These are phyloP conservation scores for Anolis sagrei DNA, from an alignment of 2,113 vertebrate species.

Conservation along the genomic window DNA sequence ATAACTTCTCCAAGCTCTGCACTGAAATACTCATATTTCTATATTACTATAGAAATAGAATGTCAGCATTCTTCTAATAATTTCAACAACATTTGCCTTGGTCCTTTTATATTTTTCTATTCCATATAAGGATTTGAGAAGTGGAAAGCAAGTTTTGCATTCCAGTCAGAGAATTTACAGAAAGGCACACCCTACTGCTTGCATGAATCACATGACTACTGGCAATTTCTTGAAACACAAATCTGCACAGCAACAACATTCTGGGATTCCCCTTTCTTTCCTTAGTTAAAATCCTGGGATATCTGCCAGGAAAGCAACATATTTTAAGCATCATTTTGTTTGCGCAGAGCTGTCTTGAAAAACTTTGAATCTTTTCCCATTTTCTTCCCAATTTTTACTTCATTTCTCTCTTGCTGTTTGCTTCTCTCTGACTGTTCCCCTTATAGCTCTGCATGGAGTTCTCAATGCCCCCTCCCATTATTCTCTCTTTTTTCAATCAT, in stretches of 20 bases:
- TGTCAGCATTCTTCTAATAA: not conserved
- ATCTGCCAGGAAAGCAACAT: conserved; percentile 40
- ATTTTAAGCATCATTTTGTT: not conserved
- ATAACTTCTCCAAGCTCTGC: not conserved
- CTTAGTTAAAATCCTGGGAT: conserved; percentile 25
- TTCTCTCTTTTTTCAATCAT: not conserved
- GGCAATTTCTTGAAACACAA: not conserved
- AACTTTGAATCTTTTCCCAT: conserved; percentile 19
- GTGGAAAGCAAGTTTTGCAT: not conserved
- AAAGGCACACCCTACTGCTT: not conserved
- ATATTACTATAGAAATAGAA: not conserved
- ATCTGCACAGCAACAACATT: conserved; percentile 1
- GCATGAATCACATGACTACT: not conserved
- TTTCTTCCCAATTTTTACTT: conserved; percentile 13
- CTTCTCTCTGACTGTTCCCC: not conserved
- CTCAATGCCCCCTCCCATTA: not conserved
- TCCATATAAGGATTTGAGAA: not conserved
- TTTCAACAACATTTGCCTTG: not conserved
- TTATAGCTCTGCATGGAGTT: not conserved
- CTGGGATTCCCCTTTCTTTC: not conserved
- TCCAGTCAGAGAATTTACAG: not conserved
- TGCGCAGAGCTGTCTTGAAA: not conserved
- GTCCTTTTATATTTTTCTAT: not conserved
- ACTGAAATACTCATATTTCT: not conserved
- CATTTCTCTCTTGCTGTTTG: not conserved